A percentile compares a stretch with the other conserved stretches of the same genome.
Conservation (phyloP, 1,140 invertebrate species). For the Drosophila arizonae region DNA sequence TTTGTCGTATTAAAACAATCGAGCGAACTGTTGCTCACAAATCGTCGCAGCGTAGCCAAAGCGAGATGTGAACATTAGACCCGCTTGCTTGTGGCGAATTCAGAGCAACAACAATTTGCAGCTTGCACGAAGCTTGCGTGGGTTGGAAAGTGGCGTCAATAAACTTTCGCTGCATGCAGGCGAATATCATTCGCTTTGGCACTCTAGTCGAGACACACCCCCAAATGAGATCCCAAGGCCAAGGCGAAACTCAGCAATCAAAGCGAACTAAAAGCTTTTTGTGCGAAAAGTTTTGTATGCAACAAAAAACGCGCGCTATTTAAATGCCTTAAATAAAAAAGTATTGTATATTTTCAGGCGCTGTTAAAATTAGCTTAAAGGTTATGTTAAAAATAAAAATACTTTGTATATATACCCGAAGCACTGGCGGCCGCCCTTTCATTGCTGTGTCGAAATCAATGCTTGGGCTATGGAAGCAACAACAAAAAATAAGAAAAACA, state of each 20-base stretch:
- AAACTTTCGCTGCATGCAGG: slow-evolving; percentile 29
- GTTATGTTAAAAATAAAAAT: slow-evolving; percentile 58
- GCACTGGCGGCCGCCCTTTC: slow-evolving; percentile 26
- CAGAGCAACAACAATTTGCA: slow-evolving; percentile 1
- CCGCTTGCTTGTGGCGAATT: slow-evolving; percentile 33
- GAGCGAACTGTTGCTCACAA: slow-evolving; percentile 30
- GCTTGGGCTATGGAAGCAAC: slow-evolving; percentile 49
- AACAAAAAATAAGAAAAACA: slow-evolving; percentile 32
- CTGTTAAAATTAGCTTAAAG: slow-evolving; percentile 44
- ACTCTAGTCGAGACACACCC: slow-evolving; percentile 34
- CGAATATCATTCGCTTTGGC: slow-evolving; percentile 29
- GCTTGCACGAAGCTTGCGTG: slow-evolving; percentile 23
- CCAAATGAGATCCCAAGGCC: slow-evolving; percentile 28
- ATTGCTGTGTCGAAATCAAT: slow-evolving; percentile 24
- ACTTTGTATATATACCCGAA: slow-evolving; percentile 3
- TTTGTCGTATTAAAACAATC: slow-evolving; percentile 59
- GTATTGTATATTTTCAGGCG: slow-evolving; percentile 37
- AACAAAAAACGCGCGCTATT: neutral
- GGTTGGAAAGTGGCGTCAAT: slow-evolving; percentile 15
- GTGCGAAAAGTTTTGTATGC: slow-evolving; percentile 14
- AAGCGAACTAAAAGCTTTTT: neutral
- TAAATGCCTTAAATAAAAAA: slow-evolving; percentile 5
- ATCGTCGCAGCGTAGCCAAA: slow-evolving; percentile 19
- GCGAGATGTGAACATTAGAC: slow-evolving; percentile 64
- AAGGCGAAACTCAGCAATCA: neutral